Evolutionary conservation across 1,140 invertebrate species (phyloP), one percentile per base, ranked within the genome.

Genomic region (Drosophila mauritiana): DNA sequence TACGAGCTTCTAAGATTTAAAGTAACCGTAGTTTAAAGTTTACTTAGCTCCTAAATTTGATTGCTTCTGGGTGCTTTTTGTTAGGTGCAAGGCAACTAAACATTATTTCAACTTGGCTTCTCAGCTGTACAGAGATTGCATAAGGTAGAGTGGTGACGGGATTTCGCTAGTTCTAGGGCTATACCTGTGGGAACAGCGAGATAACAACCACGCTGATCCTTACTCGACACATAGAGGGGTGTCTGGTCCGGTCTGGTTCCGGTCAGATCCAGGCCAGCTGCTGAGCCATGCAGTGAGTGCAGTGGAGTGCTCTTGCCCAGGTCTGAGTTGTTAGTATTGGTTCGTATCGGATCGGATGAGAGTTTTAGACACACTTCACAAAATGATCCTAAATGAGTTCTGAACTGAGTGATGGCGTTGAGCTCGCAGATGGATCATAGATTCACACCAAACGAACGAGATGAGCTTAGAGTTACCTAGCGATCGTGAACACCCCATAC

Each of bases 141-240:
- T 22, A 15, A 15, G 17, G 25, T n/a, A 56, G 39, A 20, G 13
- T 46, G 22, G 27, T 56, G 8, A 36, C 20, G 11, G 25, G 25
- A 11, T 17, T 17, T 74, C 34, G 52, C 37, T 77, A 65, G 40
- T 63, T 69, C 52, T 69, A 70, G 36, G 52, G 55, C 67, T 86
- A 64, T 92, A 92, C 91, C 91, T 92, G 89, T 96, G 96, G 96
- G 95, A 92, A 96, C 95, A 72, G 95, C 94, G 91, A 96, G 94
- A 93, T 96, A 96, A 81, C 95, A 95, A 92, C 96, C 96, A 93
- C 95, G 95, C 90, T 94, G 93, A 92, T 96, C 95, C 82, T 89
- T 92, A 83, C 94, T 94, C 86, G 95, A 93, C 70, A 94, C 93
- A 76, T 93, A 93, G 68, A 93, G 94, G 90, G 94, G 93, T 75